phyloP scores from a whole-genome alignment of 2,113 vertebrate species.

The Pseudorasbora parva region DNA sequence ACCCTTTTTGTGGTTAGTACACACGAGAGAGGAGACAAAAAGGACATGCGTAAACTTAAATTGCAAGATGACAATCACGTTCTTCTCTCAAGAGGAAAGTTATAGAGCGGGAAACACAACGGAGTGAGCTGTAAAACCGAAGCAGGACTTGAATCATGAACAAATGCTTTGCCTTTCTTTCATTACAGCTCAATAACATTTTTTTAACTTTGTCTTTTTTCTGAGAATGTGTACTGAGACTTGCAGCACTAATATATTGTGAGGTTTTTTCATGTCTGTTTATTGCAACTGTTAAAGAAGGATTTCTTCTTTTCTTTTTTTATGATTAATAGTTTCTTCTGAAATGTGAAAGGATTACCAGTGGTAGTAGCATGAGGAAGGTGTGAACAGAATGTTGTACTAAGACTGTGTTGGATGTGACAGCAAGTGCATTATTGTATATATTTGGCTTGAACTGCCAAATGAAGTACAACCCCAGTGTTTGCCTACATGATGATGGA shows the following conservation, averaged over 20 bases:
- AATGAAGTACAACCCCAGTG: constrained; percentile 56
- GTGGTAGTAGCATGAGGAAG: constrained; percentile 56
- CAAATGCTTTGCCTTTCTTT: constrained; percentile 65
- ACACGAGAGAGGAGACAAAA: constrained; percentile 65
- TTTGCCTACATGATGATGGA: constrained; percentile 19
- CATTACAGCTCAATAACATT: constrained; percentile 54
- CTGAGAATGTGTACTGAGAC: constrained; percentile 58
- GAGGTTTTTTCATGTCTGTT: constrained; percentile 69
- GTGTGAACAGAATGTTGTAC: constrained; percentile 59
- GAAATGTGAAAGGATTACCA: constrained; percentile 45
- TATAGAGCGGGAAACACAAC: constrained; percentile 56
- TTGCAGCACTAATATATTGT: constrained; percentile 71
- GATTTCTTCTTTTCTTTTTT: constrained; percentile 58
- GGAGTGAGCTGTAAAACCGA: constrained; percentile 42
- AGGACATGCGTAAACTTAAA: constrained; percentile 66
- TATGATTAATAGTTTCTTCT: not conserved
- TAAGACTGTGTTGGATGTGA: constrained; percentile 71
- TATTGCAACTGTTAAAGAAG: constrained; percentile 59
- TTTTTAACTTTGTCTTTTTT: constrained; percentile 64
- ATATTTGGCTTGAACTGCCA: constrained; percentile 68
- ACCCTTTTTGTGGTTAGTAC: constrained; percentile 49
- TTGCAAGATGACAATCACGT: constrained; percentile 80
- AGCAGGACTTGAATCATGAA: constrained; percentile 68
- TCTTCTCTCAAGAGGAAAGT: constrained; percentile 60
- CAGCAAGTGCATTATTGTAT: constrained; percentile 76